Evolutionary conservation across 2,113 vertebrate species (phyloP), one percentile per base, ranked within the genome.

Genomic region (Chionis minor): DNA sequence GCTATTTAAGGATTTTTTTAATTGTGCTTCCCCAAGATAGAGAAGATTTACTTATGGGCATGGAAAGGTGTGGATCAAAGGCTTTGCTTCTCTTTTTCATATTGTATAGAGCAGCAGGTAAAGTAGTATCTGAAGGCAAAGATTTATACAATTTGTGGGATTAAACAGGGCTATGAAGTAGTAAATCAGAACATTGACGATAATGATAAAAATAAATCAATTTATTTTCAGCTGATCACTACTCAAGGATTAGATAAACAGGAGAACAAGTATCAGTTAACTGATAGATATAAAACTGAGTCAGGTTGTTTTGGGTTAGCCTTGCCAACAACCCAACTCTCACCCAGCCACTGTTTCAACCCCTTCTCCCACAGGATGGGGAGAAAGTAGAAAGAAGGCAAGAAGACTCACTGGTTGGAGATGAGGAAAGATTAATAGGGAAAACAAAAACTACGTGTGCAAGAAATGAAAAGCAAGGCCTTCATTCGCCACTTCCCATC

Each of bases 331-430:
- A 15, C 5, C 42, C 42, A 85, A 30, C 15, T 78, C 8, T 47
- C 45, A 27, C 3, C 4, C 21, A 65, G 30, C 8, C 1, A 0
- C 16, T 55, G 1, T 0, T 63, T 78, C 17, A 42, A 6, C 62
- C n/a, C 30, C 2, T 14, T 86, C 10, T 81, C 19, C 24, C 24
- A 40, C 12, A 55, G 6, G 21, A 4, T 33, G 1, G 27, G 8
- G n/a, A 40, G 6, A 71, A 63, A 40, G 20, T n/a, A 71, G 32
- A 28, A 44, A 56, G 26, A 44, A 78, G 1, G 3, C n/a, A n/a
- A 27, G 52, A 52, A 47, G 16, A 30, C 9, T 49, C 20, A 4
- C 55, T 55, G 21, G 16, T 19, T 56, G 26, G 40, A 56, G 21
- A 8, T 42, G 14, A 70, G 63, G 47, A 62, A 9, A 62, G 24